Evolutionary conservation across 2,797 vertebrate genomes (phyloP).

Genomic region (Molossus molossus): DNA sequence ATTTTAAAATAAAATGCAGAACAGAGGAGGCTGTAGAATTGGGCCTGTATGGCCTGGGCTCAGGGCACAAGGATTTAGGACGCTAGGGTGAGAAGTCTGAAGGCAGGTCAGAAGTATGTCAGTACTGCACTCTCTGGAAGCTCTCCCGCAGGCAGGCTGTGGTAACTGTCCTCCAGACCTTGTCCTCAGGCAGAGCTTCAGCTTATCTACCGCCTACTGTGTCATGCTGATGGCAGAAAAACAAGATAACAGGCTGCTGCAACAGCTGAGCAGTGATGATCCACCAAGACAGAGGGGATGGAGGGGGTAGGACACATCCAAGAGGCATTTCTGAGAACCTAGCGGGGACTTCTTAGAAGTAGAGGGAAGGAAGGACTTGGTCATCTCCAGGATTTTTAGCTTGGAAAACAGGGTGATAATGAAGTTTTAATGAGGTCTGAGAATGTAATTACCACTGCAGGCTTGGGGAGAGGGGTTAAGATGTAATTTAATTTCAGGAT

Average conservation of each 20-base stretch:
- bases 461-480: not conserved
- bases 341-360: constrained; percentile 9
- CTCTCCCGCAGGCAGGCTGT: not conserved
- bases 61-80: not conserved
- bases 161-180: accelerated
- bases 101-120: not conserved
- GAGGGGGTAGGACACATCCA: not conserved
- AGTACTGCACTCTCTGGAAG: not conserved
- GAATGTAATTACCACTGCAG: not conserved
- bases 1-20: not conserved
- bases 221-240: not conserved
- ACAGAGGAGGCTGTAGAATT: not conserved
- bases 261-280: not conserved
- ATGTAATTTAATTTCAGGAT: not conserved
- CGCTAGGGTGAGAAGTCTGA: not conserved
- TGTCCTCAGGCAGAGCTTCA: not conserved
- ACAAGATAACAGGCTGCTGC: not conserved
- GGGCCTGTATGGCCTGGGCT: not conserved
- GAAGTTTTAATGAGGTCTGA: not conserved
- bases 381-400: not conserved
- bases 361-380: not conserved
- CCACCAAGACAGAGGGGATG: too few species aligned
- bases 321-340: constrained; percentile 42
- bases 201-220: constrained; percentile 14
- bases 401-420: not conserved